Evolutionary conservation across 1,140 invertebrate genomes (phyloP).

Genomic region (Pinna nobilis): DNA sequence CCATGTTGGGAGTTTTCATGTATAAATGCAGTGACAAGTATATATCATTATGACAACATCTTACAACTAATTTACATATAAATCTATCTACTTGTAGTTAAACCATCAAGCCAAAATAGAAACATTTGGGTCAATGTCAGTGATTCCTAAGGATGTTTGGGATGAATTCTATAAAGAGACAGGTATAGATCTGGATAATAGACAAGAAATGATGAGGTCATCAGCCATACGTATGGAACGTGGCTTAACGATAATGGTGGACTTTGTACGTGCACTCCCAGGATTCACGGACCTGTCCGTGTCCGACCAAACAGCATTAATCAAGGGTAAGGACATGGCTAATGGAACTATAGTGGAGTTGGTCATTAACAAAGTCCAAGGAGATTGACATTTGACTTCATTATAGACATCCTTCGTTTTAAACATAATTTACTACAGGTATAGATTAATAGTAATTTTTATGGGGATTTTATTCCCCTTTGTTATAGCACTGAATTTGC

Average conservation of each 20-base stretch:
- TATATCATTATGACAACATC: not conserved
- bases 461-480: too few species aligned
- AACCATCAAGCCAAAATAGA: conserved; percentile 49
- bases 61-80: conserved; percentile 7
- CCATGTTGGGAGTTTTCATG: not conserved
- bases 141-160: conserved; percentile 62
- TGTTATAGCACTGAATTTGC: too few species aligned
- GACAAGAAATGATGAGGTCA: conserved; percentile 53
- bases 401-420: too few species aligned
- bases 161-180: conserved; percentile 61
- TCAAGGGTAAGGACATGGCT: conserved; percentile 62
- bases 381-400: too few species aligned
- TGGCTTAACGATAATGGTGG: conserved; percentile 60
- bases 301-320: conserved; percentile 64
- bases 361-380: too few species aligned
- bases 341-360: not conserved
- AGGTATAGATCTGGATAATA: conserved; percentile 66
- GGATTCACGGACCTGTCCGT: conserved; percentile 62
- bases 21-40: not conserved
- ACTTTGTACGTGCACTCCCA: conserved; percentile 65
- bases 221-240: conserved; percentile 60
- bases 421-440: too few species aligned
- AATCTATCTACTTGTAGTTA: conserved; percentile 56
- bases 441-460: too few species aligned
- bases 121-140: conserved; percentile 58